Evolutionary conservation across 2,797 vertebrate species (phyloP).

Genomic region (Pseudochromis fuscus): DNA sequence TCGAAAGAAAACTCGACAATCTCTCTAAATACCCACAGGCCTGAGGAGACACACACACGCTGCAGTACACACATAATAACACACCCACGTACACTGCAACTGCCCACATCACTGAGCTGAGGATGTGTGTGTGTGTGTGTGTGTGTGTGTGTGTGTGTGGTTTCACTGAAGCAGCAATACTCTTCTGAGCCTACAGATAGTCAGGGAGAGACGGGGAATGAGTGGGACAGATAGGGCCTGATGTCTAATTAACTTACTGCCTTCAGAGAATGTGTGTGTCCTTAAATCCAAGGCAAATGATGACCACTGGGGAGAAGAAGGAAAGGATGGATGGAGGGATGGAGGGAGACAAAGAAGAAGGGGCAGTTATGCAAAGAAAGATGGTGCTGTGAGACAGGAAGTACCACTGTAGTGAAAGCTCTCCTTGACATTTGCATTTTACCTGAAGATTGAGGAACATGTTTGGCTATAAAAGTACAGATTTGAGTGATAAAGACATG

Average conservation of each 20-base stretch:
- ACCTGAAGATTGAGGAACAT: too few relatives aligned
- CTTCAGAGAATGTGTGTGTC: constrained; percentile 65
- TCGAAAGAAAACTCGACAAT: constrained; percentile 29
- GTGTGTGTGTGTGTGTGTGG: constrained; percentile 17
- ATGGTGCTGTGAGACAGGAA: constrained; percentile 4
- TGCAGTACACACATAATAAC: constrained; percentile 18
- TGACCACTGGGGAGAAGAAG: constrained; percentile 55
- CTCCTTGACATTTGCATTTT: too few relatives aligned
- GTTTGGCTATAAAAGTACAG: too few relatives aligned
- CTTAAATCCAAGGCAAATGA: constrained; percentile 70
- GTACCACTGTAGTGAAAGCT: background rate
- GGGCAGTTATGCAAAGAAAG: background rate
- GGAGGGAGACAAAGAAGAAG: background rate
- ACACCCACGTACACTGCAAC: constrained; percentile 32
- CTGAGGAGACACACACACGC: constrained; percentile 12
- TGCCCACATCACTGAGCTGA: constrained; percentile 24
- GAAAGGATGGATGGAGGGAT: background rate
- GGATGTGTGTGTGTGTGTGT: constrained; percentile 21
- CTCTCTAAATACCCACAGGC: constrained; percentile 37
- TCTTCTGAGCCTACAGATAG: constrained; percentile 48
- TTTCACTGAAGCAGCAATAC: constrained; percentile 56
- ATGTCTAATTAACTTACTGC: constrained; percentile 75
- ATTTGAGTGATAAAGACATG: background rate
- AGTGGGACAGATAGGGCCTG: constrained; percentile 52
- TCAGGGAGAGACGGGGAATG: constrained; percentile 41